A percentile compares a stretch with the other conserved stretches of the same genome.
These are phyloP conservation scores for Sminthurides aquaticus DNA, from an alignment of 2,888 invertebrate genomes.

Conservation along the genomic window DNA sequence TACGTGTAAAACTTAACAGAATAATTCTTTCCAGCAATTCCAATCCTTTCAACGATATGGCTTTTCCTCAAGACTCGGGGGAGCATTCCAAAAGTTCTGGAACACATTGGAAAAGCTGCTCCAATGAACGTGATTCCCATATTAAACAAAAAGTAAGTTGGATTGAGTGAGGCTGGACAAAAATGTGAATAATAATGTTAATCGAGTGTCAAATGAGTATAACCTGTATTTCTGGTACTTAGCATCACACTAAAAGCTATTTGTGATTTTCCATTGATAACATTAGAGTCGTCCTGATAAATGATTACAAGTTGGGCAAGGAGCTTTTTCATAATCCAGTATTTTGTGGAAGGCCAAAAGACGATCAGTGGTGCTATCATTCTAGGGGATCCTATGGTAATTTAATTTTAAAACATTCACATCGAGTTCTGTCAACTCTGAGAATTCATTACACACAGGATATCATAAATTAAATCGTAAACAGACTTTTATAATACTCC, in stretches of 20 bases:
- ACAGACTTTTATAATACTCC: not conserved
- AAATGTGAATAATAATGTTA: no score
- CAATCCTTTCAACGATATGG: not conserved
- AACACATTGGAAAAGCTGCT: not conserved
- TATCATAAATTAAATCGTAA: no score
- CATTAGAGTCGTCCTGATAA: not conserved
- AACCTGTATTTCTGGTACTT: no score
- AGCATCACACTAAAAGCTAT: no score
- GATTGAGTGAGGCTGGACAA: no score
- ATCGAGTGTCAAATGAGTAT: no score
- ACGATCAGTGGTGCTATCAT: not conserved
- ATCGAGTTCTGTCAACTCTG: no score
- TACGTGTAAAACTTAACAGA: no score
- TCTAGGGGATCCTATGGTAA: constrained; percentile 2
- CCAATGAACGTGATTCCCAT: not conserved
- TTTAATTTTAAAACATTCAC: no score
- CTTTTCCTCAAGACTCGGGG: not conserved
- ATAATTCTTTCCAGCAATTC: not conserved
- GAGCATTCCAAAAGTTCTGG: not conserved
- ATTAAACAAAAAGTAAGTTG: not conserved
- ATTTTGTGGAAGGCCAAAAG: constrained; percentile 1
- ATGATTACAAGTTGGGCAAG: constrained; percentile 2
- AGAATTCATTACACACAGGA: no score
- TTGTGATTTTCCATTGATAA: no score
- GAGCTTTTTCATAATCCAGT: constrained; percentile 1